Base-by-base conservation (phyloP, 2,797 vertebrate genomes). In the Phyllotis vaccarum region DNA sequence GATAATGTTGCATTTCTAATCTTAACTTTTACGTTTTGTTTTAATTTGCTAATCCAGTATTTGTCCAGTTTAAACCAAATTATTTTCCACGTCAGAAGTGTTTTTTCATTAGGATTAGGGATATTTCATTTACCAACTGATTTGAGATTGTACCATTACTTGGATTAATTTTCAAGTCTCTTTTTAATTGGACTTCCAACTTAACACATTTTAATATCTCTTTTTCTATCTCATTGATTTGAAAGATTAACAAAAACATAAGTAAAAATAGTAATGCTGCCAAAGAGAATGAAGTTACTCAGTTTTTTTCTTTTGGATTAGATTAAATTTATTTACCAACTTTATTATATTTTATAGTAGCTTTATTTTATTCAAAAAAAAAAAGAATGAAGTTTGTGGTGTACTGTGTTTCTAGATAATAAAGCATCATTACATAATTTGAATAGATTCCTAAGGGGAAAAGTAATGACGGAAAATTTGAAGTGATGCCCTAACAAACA, bases 401-500 rank as follows among this genome's bases (percentile, higher is more conserved):
- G 2, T 46, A 83, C 2, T 89, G 0, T 91, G 37, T 97, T 86
- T 89, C 56, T 90, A 93, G 8, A 46, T 46, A 72, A 13, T 90
- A 22, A 92, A 82, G 19, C 94, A 60, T 86, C n/a, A 46, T 85
- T 52, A 60, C 6, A 12, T 83, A 60, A 64, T 78, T 75, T 89
- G 87, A 52, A 56, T 54, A 29, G 76, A 74, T 95, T 95, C 93
- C 86, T 81, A 74, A 37, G 64, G 49, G 70, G 89, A 80, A 92
- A 92, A 14, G 27, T 58, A 24, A 81, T 95, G 93, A 90, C 93
- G 93, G 94, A 93, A 96, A 96, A 62, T 54, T 68, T 93, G 93
- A 94, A 24, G 21, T 95, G 64, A 76, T 86, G 34, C 72, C 52
- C 13, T 83, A 76, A 66, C 91, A 90, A 58, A 87, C 43, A 88